Base-by-base conservation (phyloP, 2,113 vertebrate species). In the Clarias macrocephalus region DNA sequence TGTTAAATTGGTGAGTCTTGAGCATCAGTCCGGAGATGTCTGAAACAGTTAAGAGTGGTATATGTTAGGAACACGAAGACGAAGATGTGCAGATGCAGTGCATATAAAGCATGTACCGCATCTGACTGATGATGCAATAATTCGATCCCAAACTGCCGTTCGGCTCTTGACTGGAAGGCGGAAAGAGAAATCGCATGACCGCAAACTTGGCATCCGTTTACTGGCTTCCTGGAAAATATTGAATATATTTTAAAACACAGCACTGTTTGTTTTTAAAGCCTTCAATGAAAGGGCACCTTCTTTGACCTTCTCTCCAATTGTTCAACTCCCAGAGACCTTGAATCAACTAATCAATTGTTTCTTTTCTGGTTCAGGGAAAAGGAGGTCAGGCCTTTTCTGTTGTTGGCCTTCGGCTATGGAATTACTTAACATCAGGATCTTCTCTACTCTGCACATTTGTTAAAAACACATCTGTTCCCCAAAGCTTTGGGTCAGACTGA, bases 301-400 rank as follows among this genome's bases (percentile, higher is more conserved):
- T 57, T 19, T 30, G 76, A 79, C 76, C 76, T 79, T 77, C 13
- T 56, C 9, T n/a, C 13, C 25, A 30, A 2, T 18, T 79, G 75
- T 18, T 79, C 23, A 10, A 30, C 54, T 79, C 76, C 76, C n/a
- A 57, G 76, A 8, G 54, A 79, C 19, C 54, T 57, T 8, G 30
- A 57, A n/a, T 79, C 76, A 79, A n/a, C 76, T 57, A 79, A 79
- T 79, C 76, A 57, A 57, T 79, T 57, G 54, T 52, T 57, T 54
- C n/a, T 28, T 79, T n/a, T 57, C 54, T 19, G 52, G n/a, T 28
- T 30, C 57, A 79, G 28, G 76, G n/a, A 57, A 79, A 30, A 57
- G 16, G 11, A 57, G 52, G 54, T 57, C 76, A 30, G n/a, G n/a
- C 11, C 2, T 79, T 57, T 54, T 57, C 52, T 79, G 52, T 7